Percentiles rank a stretch among this genome's conserved stretches.
Conservation (phyloP, 2,888 invertebrate genomes). For the Chrysotoxum bicinctum region DNA sequence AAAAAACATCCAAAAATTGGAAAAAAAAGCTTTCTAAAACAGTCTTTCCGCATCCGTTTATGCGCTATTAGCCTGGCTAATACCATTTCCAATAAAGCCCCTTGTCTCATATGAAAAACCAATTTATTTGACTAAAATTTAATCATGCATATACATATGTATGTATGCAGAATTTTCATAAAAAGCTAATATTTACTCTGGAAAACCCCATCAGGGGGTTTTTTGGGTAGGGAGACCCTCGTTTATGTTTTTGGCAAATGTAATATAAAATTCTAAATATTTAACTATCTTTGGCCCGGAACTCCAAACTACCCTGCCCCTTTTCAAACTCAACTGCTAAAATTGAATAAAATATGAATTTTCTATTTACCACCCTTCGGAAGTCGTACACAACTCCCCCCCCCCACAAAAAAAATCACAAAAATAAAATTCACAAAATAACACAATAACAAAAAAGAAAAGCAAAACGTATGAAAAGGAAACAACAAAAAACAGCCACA, state of each 20-base stretch:
- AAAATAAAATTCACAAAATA: conserved; percentile 9
- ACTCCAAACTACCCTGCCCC: neutral
- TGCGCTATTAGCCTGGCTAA: conserved; percentile 28
- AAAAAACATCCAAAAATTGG: neutral
- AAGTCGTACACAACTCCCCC: too few species aligned
- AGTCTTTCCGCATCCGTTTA: conserved; percentile 20
- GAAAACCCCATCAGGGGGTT: neutral
- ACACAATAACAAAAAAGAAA: conserved; percentile 8
- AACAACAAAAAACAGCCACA: conserved; percentile 34
- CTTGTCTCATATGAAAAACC: conserved; percentile 33
- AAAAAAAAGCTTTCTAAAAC: conserved; percentile 5
- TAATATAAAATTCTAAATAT: conserved; percentile 28
- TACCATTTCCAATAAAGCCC: neutral
- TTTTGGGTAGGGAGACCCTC: neutral
- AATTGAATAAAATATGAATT: conserved; percentile 59
- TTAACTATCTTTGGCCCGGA: conserved; percentile 10
- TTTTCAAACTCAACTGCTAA: neutral
- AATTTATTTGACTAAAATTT: conserved; percentile 59
- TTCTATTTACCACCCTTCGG: conserved; percentile 1
- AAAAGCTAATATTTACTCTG: conserved; percentile 37
- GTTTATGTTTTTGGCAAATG: conserved; percentile 4
- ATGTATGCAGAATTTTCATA: conserved; percentile 17
- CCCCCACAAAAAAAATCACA: conserved; percentile 4
- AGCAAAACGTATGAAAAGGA: neutral
- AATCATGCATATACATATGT: conserved; percentile 52